Base-by-base conservation (phyloP, 2,888 invertebrate species). In the Eupeodes latifasciatus region DNA sequence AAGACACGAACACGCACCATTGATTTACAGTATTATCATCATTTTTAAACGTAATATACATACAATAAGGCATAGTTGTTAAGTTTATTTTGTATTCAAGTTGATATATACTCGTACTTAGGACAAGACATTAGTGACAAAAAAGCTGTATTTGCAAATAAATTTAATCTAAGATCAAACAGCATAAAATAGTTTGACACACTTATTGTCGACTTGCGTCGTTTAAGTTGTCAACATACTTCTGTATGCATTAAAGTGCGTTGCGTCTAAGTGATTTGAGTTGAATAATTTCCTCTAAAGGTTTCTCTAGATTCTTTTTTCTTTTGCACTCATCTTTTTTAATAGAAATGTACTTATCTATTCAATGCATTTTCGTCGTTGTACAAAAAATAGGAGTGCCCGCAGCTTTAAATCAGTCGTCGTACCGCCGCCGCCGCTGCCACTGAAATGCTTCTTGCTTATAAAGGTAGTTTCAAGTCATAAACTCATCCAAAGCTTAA, bases 401-500 rank as follows among this genome's bases (percentile, higher is more conserved):
- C 59, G 27, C 44, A 51, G 49, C 36, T 59, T 75, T 36, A 66
- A 75, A 44, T 47, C 55, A 53, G 40, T 5, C 14, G 12, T 62
- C 27, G 27, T 27, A 27, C 27, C 27, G 27, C 27, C 27, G 47
- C 51, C 27, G 11, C 40, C 27, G 47, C 51, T n/a, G 11, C 40
- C 36, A 40, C 69, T 19, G 1, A 49, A 27, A 14, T 62, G 16
- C 27, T 27, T 19, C 19, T 16, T 16, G 0, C 10, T 62, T 40
- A 16, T 36, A 10, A 5, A 12, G 16, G 12, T 12, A 19, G 40
- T n/a, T 40, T 27, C 10, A 64, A 59, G 44, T 44, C 53, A 19
- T 55, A 55, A 80, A 71, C 66, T 75, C 59, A 81, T 74, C 14
- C n/a, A 66, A 47, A 61, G 66, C 74, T 74, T 12, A 40, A 7